phyloP scores from a whole-genome alignment of 2,888 invertebrate species.

The Drosophila parthenogenetica region DNA sequence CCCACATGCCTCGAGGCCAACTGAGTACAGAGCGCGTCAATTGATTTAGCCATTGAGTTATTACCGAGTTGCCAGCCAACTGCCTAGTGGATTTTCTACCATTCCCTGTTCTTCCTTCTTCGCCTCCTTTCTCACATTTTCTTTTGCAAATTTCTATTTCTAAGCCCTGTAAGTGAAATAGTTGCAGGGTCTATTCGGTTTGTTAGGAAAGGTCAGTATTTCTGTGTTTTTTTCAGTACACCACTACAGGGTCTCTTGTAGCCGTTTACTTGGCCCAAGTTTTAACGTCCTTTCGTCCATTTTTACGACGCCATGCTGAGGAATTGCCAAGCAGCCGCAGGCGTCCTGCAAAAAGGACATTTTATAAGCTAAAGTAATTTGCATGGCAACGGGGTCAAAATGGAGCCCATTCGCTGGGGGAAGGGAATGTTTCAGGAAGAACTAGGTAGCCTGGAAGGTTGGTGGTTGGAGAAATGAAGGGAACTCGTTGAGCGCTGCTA shows the following conservation, averaged over 20 bases:
- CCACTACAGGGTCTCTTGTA: too few relatives aligned
- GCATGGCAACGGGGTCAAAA: conserved; percentile 11
- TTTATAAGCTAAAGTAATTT: conserved; percentile 34
- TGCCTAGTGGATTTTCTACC: background rate
- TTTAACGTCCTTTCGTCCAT: conserved; percentile 1
- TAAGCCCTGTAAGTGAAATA: background rate
- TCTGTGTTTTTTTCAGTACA: too few relatives aligned
- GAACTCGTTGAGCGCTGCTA: conserved; percentile 14
- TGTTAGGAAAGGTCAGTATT: too few relatives aligned
- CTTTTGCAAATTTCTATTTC: background rate
- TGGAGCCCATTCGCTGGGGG: background rate
- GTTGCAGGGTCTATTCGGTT: too few relatives aligned
- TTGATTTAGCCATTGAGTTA: conserved; percentile 65
- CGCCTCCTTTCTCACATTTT: background rate
- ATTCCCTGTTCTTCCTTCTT: too few relatives aligned
- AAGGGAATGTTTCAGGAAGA: background rate
- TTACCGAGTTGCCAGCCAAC: conserved; percentile 37
- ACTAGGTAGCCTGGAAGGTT: background rate
- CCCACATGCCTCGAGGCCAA: conserved; percentile 14
- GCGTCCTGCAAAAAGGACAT: conserved; percentile 31
- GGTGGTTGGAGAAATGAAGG: background rate
- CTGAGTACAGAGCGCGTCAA: conserved; percentile 36
- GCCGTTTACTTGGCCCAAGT: background rate
- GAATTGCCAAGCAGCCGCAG: conserved; percentile 25
- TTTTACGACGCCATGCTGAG: conserved; percentile 22